Evolutionary conservation across 2,888 invertebrate species (phyloP).

Genomic region (Xylota segnis): DNA sequence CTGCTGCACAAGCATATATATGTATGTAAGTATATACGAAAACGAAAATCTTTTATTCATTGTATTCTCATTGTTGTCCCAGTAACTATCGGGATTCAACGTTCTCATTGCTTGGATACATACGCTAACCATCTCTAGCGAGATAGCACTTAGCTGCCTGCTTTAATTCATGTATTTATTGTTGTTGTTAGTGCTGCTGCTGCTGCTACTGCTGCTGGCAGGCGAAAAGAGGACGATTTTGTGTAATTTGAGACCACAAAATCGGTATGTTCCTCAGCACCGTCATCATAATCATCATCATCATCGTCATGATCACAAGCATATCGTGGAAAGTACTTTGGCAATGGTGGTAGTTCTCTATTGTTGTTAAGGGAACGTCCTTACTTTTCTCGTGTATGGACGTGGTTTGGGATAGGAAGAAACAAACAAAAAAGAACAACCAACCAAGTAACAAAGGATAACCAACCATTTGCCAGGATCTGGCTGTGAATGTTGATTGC

Average conservation of each 20-base stretch:
- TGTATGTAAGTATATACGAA: no score
- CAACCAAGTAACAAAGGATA: constrained; percentile 30
- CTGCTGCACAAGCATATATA: background rate
- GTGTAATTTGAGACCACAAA: constrained; percentile 77
- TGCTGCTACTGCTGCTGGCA: constrained; percentile 51
- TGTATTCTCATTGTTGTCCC: constrained; percentile 64
- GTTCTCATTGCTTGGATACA: constrained; percentile 30
- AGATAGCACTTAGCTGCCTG: constrained; percentile 47
- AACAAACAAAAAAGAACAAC: constrained; percentile 3
- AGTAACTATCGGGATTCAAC: constrained; percentile 54
- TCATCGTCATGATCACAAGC: constrained; percentile 48
- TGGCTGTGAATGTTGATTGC: constrained; percentile 28
- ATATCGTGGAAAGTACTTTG: constrained; percentile 29
- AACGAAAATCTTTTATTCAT: constrained; percentile 58
- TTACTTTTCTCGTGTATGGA: constrained; percentile 27
- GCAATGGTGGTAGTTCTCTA: constrained; percentile 17
- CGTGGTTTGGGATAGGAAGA: background rate
- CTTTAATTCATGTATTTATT: constrained; percentile 29
- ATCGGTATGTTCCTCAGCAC: constrained; percentile 73
- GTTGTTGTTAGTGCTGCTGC: background rate
- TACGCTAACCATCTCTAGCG: background rate
- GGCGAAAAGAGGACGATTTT: constrained; percentile 67
- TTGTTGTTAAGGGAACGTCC: constrained; percentile 55
- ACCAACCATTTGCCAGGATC: constrained; percentile 22
- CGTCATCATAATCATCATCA: constrained; percentile 73